phyloP scores from a whole-genome alignment of 2,888 invertebrate species.

The Apeira syringaria region DNA sequence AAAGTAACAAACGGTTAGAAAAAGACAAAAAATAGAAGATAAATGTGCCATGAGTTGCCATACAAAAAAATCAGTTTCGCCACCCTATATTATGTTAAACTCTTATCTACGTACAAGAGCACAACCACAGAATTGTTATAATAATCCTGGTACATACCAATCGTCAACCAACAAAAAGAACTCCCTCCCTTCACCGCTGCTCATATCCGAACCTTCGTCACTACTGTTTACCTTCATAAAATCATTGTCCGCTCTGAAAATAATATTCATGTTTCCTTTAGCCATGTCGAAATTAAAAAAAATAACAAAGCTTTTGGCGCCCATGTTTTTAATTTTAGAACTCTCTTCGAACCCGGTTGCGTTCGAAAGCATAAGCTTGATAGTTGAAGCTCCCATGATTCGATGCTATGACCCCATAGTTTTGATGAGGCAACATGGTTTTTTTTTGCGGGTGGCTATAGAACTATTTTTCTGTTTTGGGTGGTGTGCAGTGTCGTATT shows the following conservation, averaged over 20 bases:
- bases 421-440: constrained; percentile 12
- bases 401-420: constrained; percentile 21
- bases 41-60: too few species aligned
- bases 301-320: constrained; percentile 21
- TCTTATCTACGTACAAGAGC: constrained; percentile 20
- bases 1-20: too few species aligned
- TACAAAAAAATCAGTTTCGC: constrained; percentile 26
- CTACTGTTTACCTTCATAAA: constrained; percentile 71
- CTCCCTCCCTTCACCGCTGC: constrained; percentile 61
- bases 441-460: constrained; percentile 13
- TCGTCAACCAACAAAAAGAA: constrained; percentile 64
- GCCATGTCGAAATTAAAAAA: constrained; percentile 10
- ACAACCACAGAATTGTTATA: constrained; percentile 33
- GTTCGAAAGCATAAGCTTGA: constrained; percentile 37
- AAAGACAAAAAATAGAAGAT: too few species aligned
- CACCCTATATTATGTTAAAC: constrained; percentile 17
- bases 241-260: constrained; percentile 73
- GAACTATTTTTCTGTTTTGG: too few species aligned
- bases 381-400: constrained; percentile 41
- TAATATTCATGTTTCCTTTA: constrained; percentile 44
- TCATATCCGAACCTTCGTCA: constrained; percentile 62
- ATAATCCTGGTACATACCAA: constrained; percentile 69
- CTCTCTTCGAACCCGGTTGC: constrained; percentile 16
- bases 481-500: too few species aligned
- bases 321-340: constrained; percentile 22